Conservation (phyloP, 1,140 invertebrate genomes). For the Aphidius ervi region DNA sequence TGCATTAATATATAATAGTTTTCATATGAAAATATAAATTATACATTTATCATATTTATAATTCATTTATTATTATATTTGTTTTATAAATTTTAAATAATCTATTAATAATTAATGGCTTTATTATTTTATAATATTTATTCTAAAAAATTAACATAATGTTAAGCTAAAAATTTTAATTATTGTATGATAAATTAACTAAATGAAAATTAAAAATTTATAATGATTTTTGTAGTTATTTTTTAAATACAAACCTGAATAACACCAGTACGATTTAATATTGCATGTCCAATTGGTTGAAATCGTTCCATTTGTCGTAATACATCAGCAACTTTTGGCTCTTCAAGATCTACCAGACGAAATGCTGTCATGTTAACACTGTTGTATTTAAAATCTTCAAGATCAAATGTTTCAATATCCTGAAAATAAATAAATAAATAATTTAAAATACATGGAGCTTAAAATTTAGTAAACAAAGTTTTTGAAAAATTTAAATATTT, state of each 20-base stretch:
- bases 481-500: too few species aligned
- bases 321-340: slow-evolving; percentile 69
- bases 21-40: slow-evolving; percentile 1
- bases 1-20: slow-evolving; percentile 12
- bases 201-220: too few species aligned
- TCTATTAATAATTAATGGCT: too few species aligned
- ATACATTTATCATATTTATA: background rate
- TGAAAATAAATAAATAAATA: slow-evolving; percentile 42
- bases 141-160: too few species aligned
- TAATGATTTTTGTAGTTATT: too few species aligned
- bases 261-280: slow-evolving; percentile 69
- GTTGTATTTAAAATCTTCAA: slow-evolving; percentile 93
- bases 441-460: background rate
- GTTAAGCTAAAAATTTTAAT: too few species aligned
- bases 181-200: too few species aligned
- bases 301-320: slow-evolving; percentile 85
- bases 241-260: slow-evolving; percentile 60
- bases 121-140: too few species aligned
- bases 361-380: slow-evolving; percentile 91
- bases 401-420: slow-evolving; percentile 86
- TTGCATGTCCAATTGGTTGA: slow-evolving; percentile 75
- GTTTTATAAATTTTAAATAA: too few species aligned
- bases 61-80: too few species aligned
- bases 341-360: slow-evolving; percentile 77
- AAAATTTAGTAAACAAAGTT: too few species aligned